Base-by-base conservation (phyloP, 2,888 invertebrate genomes). In the Tetheella fluctuosa region DNA sequence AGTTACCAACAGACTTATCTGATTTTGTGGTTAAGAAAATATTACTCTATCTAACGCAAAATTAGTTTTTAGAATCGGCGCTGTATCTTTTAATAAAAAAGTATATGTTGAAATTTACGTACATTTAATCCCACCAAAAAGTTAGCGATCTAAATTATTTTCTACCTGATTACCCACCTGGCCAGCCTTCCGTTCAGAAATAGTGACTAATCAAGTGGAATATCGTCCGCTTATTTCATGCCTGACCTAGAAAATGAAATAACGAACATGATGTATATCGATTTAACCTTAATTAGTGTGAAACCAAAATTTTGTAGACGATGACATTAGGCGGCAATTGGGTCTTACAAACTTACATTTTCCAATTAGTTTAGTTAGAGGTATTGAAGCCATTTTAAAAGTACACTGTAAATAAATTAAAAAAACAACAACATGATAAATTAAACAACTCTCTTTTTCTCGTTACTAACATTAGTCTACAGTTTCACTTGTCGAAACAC, bases 181-280 rank as follows among this genome's bases (percentile, higher is more conserved):
- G 48, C 25, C 48, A 12, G 23, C 57, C 48, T 57, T n/a, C 42
- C 28, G 28, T 42, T 57, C 17, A 8, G 25, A 52, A 20, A 20
- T 13, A 30, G 58, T 58, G 39, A 39, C 37, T 39, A 23, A 56
- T 39, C 34, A 39, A 30, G 28, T 39, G 56, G 10, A 17, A 23
- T 42, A 54, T 28, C 20, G 54, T 10, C 48, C 48, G 48, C 20
- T 20, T 39, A 23, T 61, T 60, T 61, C 52, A 58, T 58, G 61
- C 57, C 59, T 71, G 61, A 66, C 69, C 69, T 59, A 69, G 48
- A 59, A 63, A 62, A 62, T 13, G 57, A 65, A 59, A 64, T 59
- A 48, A 53, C 61, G 52, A 52, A 62, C 62, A 54, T 66, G 61
- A 42, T 53, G 37, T 39, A 20, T 61, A 71, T 64, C 52, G 60